Percentiles rank a stretch among this genome's conserved stretches.
Conservation (phyloP, 2,797 vertebrate species). For the Aselliscus stoliczkanus region DNA sequence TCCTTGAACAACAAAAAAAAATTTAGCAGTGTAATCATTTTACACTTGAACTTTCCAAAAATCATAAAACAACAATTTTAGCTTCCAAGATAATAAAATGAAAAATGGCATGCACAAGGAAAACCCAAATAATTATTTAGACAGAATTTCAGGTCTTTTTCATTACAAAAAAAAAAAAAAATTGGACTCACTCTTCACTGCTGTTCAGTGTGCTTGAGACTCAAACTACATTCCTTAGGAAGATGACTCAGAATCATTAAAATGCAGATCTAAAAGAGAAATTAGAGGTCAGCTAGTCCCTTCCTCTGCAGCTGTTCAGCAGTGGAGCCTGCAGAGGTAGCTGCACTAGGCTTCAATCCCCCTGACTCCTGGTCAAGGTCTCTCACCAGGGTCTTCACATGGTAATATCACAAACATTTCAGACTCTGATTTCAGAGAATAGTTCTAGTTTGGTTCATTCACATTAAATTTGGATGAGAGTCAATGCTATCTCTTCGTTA, state of each 20-base stretch:
- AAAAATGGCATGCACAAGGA: constrained; percentile 44
- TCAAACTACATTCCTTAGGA: neutral
- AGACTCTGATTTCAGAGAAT: neutral
- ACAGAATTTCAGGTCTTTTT: constrained; percentile 11
- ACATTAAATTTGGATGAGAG: neutral
- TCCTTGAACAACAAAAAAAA: neutral
- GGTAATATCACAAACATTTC: neutral
- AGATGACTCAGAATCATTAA: neutral
- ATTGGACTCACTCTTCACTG: neutral
- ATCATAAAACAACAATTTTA: constrained; percentile 48
- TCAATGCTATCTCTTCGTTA: constrained; percentile 46
- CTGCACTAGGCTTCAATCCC: neutral
- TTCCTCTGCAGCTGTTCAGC: neutral
- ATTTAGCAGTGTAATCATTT: neutral
- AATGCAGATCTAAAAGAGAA: neutral
- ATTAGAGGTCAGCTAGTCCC: neutral
- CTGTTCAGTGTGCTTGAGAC: neutral
- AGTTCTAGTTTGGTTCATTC: neutral
- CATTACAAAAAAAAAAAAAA: neutral
- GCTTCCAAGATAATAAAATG: constrained; percentile 55
- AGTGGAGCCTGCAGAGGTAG: neutral
- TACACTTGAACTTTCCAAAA: constrained; percentile 36
- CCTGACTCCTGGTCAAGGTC: neutral
- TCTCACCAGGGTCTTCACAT: neutral
- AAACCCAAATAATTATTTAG: constrained; percentile 40